These are phyloP conservation scores for Abscondita cerata DNA, from an alignment of 2,888 invertebrate species.

Conservation along the genomic window DNA sequence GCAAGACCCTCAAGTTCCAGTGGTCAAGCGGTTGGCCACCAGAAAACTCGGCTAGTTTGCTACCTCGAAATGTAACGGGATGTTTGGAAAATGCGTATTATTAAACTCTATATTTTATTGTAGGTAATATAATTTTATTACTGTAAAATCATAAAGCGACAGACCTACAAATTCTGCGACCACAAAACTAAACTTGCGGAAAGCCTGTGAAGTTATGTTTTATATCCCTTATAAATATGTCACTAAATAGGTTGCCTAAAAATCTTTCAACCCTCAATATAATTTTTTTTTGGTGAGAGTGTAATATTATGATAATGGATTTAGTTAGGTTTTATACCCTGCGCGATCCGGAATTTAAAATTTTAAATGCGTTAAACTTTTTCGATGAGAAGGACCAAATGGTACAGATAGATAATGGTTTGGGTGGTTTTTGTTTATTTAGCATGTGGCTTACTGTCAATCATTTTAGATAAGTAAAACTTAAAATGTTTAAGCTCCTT, in stretches of 20 bases:
- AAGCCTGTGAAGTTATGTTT: constrained; percentile 12
- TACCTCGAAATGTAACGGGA: constrained; percentile 30
- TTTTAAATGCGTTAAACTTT: not conserved
- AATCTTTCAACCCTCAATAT: constrained; percentile 4
- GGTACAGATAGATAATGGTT: constrained; percentile 14
- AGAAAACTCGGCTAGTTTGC: constrained; percentile 28
- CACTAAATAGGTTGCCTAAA: constrained; percentile 6
- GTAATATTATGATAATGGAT: constrained; percentile 4
- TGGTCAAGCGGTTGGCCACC: constrained; percentile 35
- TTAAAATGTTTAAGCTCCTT: constrained; percentile 10
- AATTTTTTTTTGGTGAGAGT: not conserved
- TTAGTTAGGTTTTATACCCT: not conserved
- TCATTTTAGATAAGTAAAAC: constrained; percentile 20
- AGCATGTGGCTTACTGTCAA: constrained; percentile 31
- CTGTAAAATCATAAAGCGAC: constrained; percentile 29
- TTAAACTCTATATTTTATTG: constrained; percentile 29
- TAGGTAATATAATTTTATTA: constrained; percentile 29
- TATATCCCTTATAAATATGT: constrained; percentile 20
- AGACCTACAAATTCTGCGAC: constrained; percentile 14
- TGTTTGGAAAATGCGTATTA: constrained; percentile 33
- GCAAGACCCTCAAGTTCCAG: constrained; percentile 27
- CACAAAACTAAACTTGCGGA: constrained; percentile 24
- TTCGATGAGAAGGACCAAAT: not conserved
- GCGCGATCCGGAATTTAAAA: not conserved
- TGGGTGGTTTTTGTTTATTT: constrained; percentile 22